Percentiles rank a stretch among this genome's conserved stretches.
Evolutionary conservation across 1,140 invertebrate species (phyloP).

Genomic region (Drosophila quadrilineata): DNA sequence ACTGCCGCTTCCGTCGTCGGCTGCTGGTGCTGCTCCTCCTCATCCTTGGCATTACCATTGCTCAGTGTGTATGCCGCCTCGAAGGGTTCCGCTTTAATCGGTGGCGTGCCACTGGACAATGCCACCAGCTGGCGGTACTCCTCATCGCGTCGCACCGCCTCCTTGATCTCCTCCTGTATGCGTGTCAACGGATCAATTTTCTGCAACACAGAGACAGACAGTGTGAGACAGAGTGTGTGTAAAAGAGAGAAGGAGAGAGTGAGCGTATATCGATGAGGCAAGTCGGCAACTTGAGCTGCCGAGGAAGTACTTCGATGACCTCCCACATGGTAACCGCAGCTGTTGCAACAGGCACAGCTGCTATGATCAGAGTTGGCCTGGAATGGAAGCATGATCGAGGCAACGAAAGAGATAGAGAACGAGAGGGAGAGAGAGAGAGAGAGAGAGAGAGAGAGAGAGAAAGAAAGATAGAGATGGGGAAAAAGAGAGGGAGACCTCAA

Average conservation of each 20-base stretch:
- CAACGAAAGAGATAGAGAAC: neutral
- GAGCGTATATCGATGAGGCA: too few relatives aligned
- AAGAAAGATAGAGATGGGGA: too few relatives aligned
- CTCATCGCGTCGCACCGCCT: slow-evolving; percentile 86
- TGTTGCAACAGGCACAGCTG: slow-evolving; percentile 13
- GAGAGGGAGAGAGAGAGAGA: neutral
- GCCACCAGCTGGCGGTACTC: slow-evolving; percentile 85
- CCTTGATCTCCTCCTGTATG: slow-evolving; percentile 87
- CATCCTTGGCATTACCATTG: slow-evolving; percentile 16
- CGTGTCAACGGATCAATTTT: slow-evolving; percentile 84
- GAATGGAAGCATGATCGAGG: neutral
- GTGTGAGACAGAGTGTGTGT: too few relatives aligned
- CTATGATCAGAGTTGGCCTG: too few relatives aligned
- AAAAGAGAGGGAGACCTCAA: too few relatives aligned
- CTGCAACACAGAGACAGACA: slow-evolving; percentile 58
- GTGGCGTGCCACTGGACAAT: slow-evolving; percentile 37
- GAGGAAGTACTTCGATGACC: slow-evolving; percentile 55
- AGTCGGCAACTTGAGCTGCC: neutral
- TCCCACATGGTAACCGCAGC: slow-evolving; percentile 47
- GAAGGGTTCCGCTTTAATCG: slow-evolving; percentile 30
- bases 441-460: neutral
- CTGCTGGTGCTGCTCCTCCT: too few relatives aligned
- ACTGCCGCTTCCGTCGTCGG: neutral
- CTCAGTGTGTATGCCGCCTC: slow-evolving; percentile 67
- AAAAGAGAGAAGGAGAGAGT: neutral